These are phyloP conservation scores for Pilophorus perplexus DNA, from an alignment of 2,888 invertebrate species.

Conservation along the genomic window DNA sequence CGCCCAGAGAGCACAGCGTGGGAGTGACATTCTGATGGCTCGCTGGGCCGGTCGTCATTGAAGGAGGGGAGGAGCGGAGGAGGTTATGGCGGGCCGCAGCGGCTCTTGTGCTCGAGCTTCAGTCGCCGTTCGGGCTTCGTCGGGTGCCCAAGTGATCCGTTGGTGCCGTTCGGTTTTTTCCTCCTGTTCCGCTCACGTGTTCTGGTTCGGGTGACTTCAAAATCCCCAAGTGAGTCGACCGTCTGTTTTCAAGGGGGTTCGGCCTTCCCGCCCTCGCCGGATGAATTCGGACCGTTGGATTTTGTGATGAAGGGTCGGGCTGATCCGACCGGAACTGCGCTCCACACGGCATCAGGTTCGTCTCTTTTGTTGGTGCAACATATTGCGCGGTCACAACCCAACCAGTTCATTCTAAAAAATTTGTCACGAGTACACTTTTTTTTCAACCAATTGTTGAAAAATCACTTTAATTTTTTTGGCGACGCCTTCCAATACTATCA, in stretches of 20 bases:
- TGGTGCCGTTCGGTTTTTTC: neutral
- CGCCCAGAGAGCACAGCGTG: too few species aligned
- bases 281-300: conserved; percentile 21
- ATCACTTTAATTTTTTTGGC: too few species aligned
- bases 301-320: conserved; percentile 34
- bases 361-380: neutral
- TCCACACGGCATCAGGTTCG: conserved; percentile 27
- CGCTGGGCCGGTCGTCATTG: neutral
- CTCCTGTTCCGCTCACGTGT: too few species aligned
- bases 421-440: too few species aligned
- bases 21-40: too few species aligned
- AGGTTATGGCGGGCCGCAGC: neutral
- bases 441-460: too few species aligned
- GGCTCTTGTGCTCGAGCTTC: neutral
- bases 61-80: neutral
- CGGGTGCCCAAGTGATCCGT: neutral
- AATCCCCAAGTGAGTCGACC: neutral
- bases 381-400: too few species aligned
- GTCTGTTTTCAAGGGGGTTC: neutral
- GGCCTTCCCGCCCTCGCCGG: conserved; percentile 7
- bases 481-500: too few species aligned
- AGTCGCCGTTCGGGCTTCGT: conserved; percentile 13
- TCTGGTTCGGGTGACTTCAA: neutral
- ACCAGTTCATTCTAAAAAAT: too few species aligned
- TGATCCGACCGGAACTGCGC: conserved; percentile 33